Base-by-base conservation (phyloP, 2,113 vertebrate genomes). In the Nyctereutes procyonoides region DNA sequence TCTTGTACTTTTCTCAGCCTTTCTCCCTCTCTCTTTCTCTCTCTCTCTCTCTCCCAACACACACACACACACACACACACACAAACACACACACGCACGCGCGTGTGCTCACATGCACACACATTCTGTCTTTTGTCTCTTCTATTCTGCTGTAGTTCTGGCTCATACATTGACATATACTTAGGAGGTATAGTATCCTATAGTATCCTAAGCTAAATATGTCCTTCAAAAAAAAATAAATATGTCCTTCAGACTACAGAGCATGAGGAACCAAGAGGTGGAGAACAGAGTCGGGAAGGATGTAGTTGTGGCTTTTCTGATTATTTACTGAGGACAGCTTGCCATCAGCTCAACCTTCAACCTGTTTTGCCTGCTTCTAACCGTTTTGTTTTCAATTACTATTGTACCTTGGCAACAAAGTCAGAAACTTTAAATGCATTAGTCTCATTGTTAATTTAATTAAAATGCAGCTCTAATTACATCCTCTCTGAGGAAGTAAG, bases 401-500 rank as follows among this genome's bases (percentile, higher is more conserved):
- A 14, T 94, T 92, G 77, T 95, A 74, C 58, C 58, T 90, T 90
- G 62, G 38, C 51, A 90, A 62, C 60, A 60, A 84, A 96, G 20
- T 92, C 67, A 97, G 56, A 88, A 90, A 94, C 43, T 69, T 93
- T 88, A 93, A 90, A 56, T 30, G 11, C 5, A 26, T 86, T 79
- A 35, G n/a, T 82, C 32, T 82, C 62, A 60, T 90, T 71, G 65
- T 55, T 94, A 85, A 96, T 63, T 89, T 89, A 95, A 92, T 96
- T 96, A 95, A 98, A 87, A 90, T 83, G 48, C 48, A 95, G 22
- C 55, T 93, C 56, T 84, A 88, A 82, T 95, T 94, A 82, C 16
- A 87, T 93, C 51, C 2, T 94, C n/a, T 82, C 60, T 55, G 32
- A 73, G n/a, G 53, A 84, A 38, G 4, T 87, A 53, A 67, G 62